Percentiles rank a stretch among this genome's conserved stretches.
Evolutionary conservation across 2,113 vertebrate species (phyloP).

Genomic region (Balaeniceps rex): DNA sequence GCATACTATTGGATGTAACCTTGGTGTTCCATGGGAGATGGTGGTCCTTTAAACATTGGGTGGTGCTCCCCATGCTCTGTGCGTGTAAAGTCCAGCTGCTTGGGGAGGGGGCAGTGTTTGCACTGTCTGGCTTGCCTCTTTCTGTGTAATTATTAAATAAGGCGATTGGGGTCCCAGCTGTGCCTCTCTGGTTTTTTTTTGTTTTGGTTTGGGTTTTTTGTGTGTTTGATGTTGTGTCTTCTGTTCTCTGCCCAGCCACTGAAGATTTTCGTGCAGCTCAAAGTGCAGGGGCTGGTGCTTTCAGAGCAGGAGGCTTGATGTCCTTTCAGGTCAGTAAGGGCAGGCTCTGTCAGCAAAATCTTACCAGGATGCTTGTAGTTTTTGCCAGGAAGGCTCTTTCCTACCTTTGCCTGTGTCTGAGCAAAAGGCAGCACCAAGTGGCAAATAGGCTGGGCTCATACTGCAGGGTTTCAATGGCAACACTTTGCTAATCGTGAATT

Average conservation of each 20-base stretch:
- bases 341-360: slow-evolving; percentile 5
- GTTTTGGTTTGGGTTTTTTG: background rate
- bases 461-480: background rate
- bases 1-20: background rate
- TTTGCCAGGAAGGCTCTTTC: background rate
- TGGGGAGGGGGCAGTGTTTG: background rate
- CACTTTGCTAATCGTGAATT: background rate
- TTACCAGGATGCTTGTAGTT: background rate
- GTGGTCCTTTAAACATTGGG: background rate
- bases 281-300: background rate
- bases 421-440: background rate
- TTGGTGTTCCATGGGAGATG: background rate
- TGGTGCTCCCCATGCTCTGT: background rate
- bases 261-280: background rate
- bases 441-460: background rate
- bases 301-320: background rate
- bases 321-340: background rate
- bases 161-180: background rate
- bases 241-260: background rate
- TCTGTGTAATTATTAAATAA: background rate
- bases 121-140: background rate
- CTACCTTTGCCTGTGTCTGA: background rate
- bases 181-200: background rate
- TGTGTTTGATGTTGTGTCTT: background rate
- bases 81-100: background rate